phyloP scores from a whole-genome alignment of 1,140 invertebrate species.

The Odontomachus brunneus region DNA sequence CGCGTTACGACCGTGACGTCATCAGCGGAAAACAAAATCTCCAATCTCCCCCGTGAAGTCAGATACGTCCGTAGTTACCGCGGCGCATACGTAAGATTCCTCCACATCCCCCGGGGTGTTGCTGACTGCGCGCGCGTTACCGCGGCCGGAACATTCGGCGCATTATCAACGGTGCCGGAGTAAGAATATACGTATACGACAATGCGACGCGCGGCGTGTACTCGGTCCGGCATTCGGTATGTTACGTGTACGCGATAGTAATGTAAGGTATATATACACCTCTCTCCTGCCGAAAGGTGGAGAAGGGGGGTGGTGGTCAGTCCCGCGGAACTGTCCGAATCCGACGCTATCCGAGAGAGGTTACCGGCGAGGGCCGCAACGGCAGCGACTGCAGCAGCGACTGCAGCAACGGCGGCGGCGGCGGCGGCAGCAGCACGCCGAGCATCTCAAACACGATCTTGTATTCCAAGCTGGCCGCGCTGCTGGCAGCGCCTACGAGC shows the following conservation, averaged over 20 bases:
- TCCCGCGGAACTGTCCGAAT: slow-evolving; percentile 76
- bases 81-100: slow-evolving; percentile 55
- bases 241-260: slow-evolving; percentile 58
- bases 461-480: slow-evolving; percentile 79
- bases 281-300: slow-evolving; percentile 12
- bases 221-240: slow-evolving; percentile 54
- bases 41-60: slow-evolving; percentile 8
- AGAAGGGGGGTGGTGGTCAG: not conserved
- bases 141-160: slow-evolving; percentile 58
- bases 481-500: slow-evolving; percentile 77
- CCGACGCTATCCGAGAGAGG: slow-evolving; percentile 66
- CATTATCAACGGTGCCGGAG: slow-evolving; percentile 31
- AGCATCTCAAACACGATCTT: slow-evolving; percentile 85
- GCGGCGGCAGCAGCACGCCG: slow-evolving; percentile 72
- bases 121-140: slow-evolving; percentile 41
- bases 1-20: not conserved
- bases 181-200: slow-evolving; percentile 61
- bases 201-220: slow-evolving; percentile 54
- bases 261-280: slow-evolving; percentile 58
- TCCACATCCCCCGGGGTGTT: not conserved
- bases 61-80: slow-evolving; percentile 2
- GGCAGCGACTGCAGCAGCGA: slow-evolving; percentile 47
- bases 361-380: slow-evolving; percentile 49
- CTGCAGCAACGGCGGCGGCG: slow-evolving; percentile 51
- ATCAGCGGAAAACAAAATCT: not conserved